Evolutionary conservation across 2,888 invertebrate species (phyloP).

Genomic region (Mesorhabditis sp.): DNA sequence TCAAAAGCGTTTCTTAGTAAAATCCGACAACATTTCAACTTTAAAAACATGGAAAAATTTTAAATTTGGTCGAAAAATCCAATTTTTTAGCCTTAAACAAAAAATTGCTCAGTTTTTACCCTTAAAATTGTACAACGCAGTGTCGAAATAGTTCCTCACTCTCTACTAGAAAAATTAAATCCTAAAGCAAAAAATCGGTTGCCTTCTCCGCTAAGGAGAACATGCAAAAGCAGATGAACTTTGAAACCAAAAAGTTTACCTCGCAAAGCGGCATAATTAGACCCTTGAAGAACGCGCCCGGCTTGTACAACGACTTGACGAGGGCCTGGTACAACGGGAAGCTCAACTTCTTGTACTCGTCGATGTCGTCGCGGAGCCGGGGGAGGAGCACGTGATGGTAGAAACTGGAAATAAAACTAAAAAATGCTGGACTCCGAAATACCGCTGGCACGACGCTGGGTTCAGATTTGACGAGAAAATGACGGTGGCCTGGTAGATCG

Average conservation of each 20-base stretch:
- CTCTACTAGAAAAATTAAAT: too few species aligned
- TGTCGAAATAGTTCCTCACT: too few species aligned
- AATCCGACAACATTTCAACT: too few species aligned
- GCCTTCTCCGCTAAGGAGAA: too few species aligned
- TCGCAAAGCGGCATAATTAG: constrained; percentile 68
- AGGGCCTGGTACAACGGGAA: constrained; percentile 92
- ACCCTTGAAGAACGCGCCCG: constrained; percentile 95
- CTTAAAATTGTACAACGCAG: too few species aligned
- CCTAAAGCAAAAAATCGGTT: too few species aligned
- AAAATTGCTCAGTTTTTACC: too few species aligned
- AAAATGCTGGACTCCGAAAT: constrained; percentile 11
- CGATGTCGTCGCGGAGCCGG: constrained; percentile 83
- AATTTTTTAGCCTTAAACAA: too few species aligned
- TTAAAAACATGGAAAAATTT: too few species aligned
- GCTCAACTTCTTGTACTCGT: constrained; percentile 88
- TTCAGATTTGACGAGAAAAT: constrained; percentile 95
- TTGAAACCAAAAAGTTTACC: constrained; percentile 16
- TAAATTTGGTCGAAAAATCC: too few species aligned
- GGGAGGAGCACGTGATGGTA: constrained; percentile 89
- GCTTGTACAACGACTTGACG: constrained; percentile 87
- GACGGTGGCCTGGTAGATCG: constrained; percentile 90
- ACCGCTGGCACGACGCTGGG: constrained; percentile 88
- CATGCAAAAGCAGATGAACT: not conserved
- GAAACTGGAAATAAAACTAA: constrained; percentile 63
- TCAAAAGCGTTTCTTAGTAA: not conserved